These are phyloP conservation scores for Pterostichus niger DNA, from an alignment of 2,888 invertebrate genomes.

Conservation along the genomic window DNA sequence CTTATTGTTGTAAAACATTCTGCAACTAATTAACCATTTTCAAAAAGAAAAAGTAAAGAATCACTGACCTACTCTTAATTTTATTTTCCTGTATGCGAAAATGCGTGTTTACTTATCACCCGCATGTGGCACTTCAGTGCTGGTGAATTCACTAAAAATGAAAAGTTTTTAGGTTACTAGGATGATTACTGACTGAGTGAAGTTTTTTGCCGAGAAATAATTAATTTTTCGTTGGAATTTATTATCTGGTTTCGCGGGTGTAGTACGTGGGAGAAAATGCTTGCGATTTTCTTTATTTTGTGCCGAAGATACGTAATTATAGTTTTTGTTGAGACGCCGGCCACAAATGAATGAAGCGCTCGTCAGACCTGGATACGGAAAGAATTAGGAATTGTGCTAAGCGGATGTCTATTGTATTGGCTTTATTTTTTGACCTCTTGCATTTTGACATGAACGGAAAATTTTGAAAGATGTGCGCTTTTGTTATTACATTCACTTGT, in stretches of 20 bases:
- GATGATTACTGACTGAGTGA: constrained; percentile 45
- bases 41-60: too few relatives aligned
- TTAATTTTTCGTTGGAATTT: constrained; percentile 57
- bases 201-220: constrained; percentile 55
- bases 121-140: neutral
- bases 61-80: too few relatives aligned
- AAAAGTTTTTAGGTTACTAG: constrained; percentile 59
- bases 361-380: neutral
- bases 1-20: too few relatives aligned
- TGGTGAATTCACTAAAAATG: constrained; percentile 40
- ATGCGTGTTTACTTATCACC: constrained; percentile 22
- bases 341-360: constrained; percentile 19
- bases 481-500: neutral
- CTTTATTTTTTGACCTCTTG: constrained; percentile 16
- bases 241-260: constrained; percentile 56
- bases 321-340: constrained; percentile 23
- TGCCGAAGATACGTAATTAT: constrained; percentile 41
- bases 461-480: neutral
- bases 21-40: too few relatives aligned
- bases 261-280: constrained; percentile 58
- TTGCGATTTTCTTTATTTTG: constrained; percentile 54
- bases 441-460: constrained; percentile 4
- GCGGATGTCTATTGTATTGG: constrained; percentile 37
- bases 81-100: constrained; percentile 3
- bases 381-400: constrained; percentile 44